A percentile compares a stretch with the other conserved stretches of the same genome.
These are phyloP conservation scores for Apamea monoglypha DNA, from an alignment of 2,888 invertebrate genomes.

Conservation along the genomic window DNA sequence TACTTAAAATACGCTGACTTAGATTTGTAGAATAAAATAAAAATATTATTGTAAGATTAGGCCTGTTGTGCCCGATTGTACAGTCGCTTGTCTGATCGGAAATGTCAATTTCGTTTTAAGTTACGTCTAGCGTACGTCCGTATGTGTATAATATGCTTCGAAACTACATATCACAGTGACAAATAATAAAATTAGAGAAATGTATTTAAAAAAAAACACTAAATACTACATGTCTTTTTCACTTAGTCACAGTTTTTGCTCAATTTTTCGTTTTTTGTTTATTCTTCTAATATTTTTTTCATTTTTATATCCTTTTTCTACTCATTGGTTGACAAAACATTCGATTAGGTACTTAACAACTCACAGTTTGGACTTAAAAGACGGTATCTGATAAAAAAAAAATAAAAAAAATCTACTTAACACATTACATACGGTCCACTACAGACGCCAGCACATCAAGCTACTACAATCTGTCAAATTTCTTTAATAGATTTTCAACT, in stretches of 20 bases:
- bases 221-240: slow-evolving; percentile 73
- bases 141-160: slow-evolving; percentile 73
- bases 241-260: slow-evolving; percentile 70
- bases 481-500: too few species aligned
- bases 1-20: slow-evolving; percentile 75
- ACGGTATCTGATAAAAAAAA: slow-evolving; percentile 7
- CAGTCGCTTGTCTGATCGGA: slow-evolving; percentile 74
- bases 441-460: too few species aligned
- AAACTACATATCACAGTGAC: slow-evolving; percentile 87
- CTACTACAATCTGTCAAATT: too few species aligned
- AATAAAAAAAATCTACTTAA: background rate
- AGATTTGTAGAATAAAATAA: slow-evolving; percentile 66
- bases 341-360: slow-evolving; percentile 58
- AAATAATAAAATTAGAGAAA: slow-evolving; percentile 84
- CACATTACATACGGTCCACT: slow-evolving; percentile 2
- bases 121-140: slow-evolving; percentile 64
- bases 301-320: slow-evolving; percentile 58
- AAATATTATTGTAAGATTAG: slow-evolving; percentile 66
- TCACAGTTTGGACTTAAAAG: slow-evolving; percentile 54
- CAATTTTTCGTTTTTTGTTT: slow-evolving; percentile 64
- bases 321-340: slow-evolving; percentile 63
- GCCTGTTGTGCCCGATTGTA: slow-evolving; percentile 80
- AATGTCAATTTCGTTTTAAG: slow-evolving; percentile 65
- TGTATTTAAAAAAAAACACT: slow-evolving; percentile 48
- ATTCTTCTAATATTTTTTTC: slow-evolving; percentile 53